Evolutionary conservation across 2,888 invertebrate genomes (phyloP).

Genomic region (Dicycla oo): DNA sequence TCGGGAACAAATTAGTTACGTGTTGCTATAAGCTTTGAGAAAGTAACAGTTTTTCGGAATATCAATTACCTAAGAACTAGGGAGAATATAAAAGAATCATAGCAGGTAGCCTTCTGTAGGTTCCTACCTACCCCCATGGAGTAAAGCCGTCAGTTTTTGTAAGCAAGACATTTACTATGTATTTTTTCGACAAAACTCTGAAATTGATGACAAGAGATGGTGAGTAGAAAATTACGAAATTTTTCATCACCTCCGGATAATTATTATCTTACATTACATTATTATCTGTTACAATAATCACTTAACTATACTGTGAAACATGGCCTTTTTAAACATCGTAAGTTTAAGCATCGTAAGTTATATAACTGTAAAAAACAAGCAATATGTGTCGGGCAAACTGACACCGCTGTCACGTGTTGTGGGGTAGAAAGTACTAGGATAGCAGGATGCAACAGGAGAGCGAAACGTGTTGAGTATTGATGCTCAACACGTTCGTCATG

Average conservation of each 20-base stretch:
- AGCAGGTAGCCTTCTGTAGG: not conserved
- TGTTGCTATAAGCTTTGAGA: not conserved
- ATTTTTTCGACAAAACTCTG: not conserved
- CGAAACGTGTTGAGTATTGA: no score
- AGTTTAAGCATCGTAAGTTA: not conserved
- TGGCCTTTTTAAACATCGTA: not conserved
- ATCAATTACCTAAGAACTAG: no score
- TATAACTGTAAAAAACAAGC: not conserved
- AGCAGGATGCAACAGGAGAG: conserved; percentile 23
- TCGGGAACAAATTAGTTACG: not conserved
- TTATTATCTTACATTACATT: no score
- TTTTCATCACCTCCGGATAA: not conserved
- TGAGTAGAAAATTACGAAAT: not conserved
- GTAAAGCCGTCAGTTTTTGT: not conserved
- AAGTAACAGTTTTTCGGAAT: not conserved
- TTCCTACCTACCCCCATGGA: not conserved
- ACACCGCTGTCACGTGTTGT: conserved; percentile 73
- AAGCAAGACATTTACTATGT: no score
- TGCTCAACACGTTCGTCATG: not conserved
- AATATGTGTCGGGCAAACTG: not conserved
- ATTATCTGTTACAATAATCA: no score
- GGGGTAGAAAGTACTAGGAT: conserved; percentile 71
- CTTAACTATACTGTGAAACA: no score
- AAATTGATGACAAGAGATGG: not conserved
- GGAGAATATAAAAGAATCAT: not conserved